phyloP scores from a whole-genome alignment of 30 jellyfish, hydroid and myxozoan genomes.

The Aurelia aurita complex sp. Pacific region DNA sequence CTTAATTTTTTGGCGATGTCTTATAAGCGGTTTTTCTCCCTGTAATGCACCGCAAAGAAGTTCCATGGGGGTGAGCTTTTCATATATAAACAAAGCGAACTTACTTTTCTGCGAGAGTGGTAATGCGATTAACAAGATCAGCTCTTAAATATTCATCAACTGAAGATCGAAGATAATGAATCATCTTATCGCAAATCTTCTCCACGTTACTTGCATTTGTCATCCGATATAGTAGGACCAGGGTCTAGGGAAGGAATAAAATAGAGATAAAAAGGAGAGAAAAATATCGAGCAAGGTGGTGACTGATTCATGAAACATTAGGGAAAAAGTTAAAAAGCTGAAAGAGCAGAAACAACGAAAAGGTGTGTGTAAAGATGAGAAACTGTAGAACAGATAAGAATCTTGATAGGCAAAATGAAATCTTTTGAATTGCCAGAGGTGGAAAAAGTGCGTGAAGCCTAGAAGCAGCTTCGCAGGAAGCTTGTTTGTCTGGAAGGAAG shows the following conservation, averaged over 20 bases:
- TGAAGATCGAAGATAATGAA: constrained; percentile 71
- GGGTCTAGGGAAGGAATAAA: constrained; percentile 64
- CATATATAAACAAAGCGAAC: constrained; percentile 1
- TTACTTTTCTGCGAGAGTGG: constrained; percentile 91
- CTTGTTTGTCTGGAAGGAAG: no score
- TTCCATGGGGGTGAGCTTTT: not conserved
- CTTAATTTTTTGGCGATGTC: no score
- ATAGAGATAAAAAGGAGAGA: not conserved
- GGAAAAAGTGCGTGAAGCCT: no score
- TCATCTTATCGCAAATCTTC: constrained; percentile 80
- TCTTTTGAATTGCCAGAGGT: no score
- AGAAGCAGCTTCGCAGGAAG: no score
- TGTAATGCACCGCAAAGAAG: no score
- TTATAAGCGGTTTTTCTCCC: no score
- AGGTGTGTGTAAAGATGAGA: no score
- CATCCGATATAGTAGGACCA: constrained; percentile 81
- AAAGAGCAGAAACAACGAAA: no score
- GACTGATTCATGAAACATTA: not conserved
- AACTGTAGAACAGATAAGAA: no score
- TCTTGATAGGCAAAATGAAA: no score
- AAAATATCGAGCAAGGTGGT: not conserved
- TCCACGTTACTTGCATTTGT: constrained; percentile 82
- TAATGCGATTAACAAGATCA: constrained; percentile 77
- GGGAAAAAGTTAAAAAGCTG: no score
- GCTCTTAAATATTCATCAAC: constrained; percentile 76